These are phyloP conservation scores for Sandelia bainsii DNA, from an alignment of 2,797 vertebrate species.

Conservation along the genomic window DNA sequence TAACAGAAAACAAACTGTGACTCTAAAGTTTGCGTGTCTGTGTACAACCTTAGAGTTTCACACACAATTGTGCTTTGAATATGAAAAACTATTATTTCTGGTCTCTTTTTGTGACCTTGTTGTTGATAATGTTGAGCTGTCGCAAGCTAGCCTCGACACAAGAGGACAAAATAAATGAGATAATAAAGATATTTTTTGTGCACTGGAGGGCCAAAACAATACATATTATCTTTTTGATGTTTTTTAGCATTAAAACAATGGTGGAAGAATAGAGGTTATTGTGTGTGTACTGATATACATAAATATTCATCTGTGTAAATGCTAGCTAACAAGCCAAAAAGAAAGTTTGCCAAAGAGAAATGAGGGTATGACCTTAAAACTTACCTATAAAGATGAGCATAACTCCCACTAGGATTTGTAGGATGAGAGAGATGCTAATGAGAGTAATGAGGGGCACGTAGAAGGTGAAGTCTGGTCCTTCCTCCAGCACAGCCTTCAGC, in stretches of 20 bases:
- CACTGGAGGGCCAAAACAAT: neutral
- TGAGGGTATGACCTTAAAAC: slow-evolving; percentile 40
- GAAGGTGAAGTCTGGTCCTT: slow-evolving; percentile 88
- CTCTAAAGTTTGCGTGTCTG: too few relatives aligned
- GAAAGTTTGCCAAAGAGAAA: neutral
- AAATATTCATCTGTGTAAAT: neutral
- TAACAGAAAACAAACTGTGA: too few relatives aligned
- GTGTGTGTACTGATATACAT: neutral
- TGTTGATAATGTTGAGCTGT: neutral
- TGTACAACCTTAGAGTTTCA: too few relatives aligned
- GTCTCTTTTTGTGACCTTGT: neutral
- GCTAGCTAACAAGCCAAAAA: neutral
- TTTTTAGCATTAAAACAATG: neutral
- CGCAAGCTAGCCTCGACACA: too few relatives aligned
- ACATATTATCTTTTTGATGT: neutral
- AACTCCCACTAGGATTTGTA: slow-evolving; percentile 92
- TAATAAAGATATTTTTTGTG: neutral
- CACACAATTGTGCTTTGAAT: too few relatives aligned
- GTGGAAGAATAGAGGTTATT: neutral
- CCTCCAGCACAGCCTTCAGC: slow-evolving; percentile 93
- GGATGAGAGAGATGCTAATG: slow-evolving; percentile 91
- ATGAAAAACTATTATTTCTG: too few relatives aligned
- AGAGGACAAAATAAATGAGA: slow-evolving; percentile 2
- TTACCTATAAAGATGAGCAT: slow-evolving; percentile 96
- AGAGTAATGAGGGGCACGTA: slow-evolving; percentile 89